Evolutionary conservation across 2,888 invertebrate species (phyloP).

Genomic region (Piscicola geometra): DNA sequence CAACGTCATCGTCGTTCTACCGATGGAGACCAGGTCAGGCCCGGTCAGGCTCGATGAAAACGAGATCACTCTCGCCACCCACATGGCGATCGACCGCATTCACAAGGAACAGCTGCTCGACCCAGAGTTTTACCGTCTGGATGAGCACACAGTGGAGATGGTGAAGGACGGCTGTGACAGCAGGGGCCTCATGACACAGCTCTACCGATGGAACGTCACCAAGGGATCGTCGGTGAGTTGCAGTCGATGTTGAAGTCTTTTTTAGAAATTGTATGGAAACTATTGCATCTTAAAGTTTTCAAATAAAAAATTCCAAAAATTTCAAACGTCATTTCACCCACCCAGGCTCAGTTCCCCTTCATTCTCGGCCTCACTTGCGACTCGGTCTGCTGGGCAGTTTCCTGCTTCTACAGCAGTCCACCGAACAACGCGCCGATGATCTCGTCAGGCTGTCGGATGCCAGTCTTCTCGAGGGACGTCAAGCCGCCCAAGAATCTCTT

Average conservation of each 20-base stretch:
- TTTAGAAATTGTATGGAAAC: neutral
- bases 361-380: constrained; percentile 21
- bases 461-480: neutral
- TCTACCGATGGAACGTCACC: neutral
- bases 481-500: neutral
- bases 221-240: neutral
- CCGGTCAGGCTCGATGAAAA: neutral
- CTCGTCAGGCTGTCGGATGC: constrained; percentile 13
- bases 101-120: constrained; percentile 10
- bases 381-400: constrained; percentile 12
- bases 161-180: neutral
- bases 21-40: too few relatives aligned
- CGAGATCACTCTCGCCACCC: constrained; percentile 8
- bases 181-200: neutral
- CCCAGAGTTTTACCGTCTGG: neutral
- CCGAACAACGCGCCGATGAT: neutral
- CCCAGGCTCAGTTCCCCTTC: neutral
- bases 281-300: neutral
- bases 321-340: neutral
- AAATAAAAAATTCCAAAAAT: neutral
- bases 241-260: too few relatives aligned
- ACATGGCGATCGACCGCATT: neutral
- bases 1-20: too few relatives aligned
- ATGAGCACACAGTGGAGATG: neutral
- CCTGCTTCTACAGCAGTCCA: neutral